Percentiles rank a stretch among this genome's conserved stretches.
Evolutionary conservation across 2,113 vertebrate species (phyloP).

Genomic region (Opisthocomus hoazin): DNA sequence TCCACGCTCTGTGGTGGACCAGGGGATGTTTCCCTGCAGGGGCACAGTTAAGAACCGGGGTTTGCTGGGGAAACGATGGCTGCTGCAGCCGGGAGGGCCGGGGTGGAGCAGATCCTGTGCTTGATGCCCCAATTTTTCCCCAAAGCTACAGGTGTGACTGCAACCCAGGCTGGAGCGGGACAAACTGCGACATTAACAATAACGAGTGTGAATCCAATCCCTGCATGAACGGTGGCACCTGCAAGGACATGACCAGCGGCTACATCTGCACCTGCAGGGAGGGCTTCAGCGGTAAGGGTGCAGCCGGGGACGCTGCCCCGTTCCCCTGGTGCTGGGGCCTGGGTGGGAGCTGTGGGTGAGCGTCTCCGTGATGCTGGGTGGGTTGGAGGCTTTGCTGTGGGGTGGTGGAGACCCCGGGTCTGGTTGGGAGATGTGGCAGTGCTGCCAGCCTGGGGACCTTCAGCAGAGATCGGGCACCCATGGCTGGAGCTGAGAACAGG

Average conservation of each 20-base stretch:
- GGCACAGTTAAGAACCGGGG: rapidly evolving
- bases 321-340: rapidly evolving
- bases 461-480: rapidly evolving
- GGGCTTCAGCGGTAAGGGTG: slow-evolving; percentile 88
- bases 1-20: neutral
- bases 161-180: slow-evolving; percentile 89
- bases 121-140: neutral
- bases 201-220: slow-evolving; percentile 95
- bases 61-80: neutral
- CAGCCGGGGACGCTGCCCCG: rapidly evolving
- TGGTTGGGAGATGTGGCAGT: neutral
- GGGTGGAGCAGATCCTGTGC: neutral
- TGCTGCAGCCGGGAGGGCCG: neutral
- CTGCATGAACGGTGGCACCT: slow-evolving; percentile 91
- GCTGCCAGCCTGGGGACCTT: neutral
- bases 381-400: neutral
- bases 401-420: neutral
- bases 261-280: slow-evolving; percentile 89
- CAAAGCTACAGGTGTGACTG: slow-evolving; percentile 88
- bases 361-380: rapidly evolving
- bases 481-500: neutral
- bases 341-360: neutral
- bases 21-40: neutral
- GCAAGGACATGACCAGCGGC: slow-evolving; percentile 93
- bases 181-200: slow-evolving; percentile 92